phyloP scores from a whole-genome alignment of 2,113 vertebrate species.

The Fulmarus glacialis region DNA sequence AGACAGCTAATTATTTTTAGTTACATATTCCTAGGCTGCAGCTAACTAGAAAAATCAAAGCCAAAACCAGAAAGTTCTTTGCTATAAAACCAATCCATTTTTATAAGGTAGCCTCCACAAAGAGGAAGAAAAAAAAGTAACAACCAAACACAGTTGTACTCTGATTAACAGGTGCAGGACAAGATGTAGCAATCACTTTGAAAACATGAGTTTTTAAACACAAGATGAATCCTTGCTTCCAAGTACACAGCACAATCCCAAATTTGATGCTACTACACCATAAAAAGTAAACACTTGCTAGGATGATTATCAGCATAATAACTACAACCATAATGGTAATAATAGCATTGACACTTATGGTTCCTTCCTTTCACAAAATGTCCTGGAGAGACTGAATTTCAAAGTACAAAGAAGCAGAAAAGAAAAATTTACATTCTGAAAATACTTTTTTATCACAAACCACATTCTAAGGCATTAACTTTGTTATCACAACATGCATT shows the following conservation, averaged over 20 bases:
- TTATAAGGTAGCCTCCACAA: neutral
- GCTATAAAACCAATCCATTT: neutral
- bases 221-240: neutral
- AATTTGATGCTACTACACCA: neutral
- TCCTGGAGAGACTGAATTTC: neutral
- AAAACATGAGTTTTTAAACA: neutral
- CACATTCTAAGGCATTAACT: neutral
- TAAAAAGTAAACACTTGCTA: neutral
- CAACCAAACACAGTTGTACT: neutral
- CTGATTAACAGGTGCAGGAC: neutral
- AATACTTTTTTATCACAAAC: neutral
- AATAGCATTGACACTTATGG: neutral
- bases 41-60: neutral
- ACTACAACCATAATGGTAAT: neutral
- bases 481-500: neutral
- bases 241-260: neutral
- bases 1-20: neutral
- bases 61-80: neutral
- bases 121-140: neutral
- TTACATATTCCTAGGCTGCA: neutral
- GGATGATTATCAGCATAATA: neutral
- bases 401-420: neutral
- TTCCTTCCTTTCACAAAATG: neutral
- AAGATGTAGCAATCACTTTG: neutral
- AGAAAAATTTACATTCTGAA: neutral